Evolutionary conservation across 2,113 vertebrate species (phyloP).

Genomic region (Panurus biarmicus): DNA sequence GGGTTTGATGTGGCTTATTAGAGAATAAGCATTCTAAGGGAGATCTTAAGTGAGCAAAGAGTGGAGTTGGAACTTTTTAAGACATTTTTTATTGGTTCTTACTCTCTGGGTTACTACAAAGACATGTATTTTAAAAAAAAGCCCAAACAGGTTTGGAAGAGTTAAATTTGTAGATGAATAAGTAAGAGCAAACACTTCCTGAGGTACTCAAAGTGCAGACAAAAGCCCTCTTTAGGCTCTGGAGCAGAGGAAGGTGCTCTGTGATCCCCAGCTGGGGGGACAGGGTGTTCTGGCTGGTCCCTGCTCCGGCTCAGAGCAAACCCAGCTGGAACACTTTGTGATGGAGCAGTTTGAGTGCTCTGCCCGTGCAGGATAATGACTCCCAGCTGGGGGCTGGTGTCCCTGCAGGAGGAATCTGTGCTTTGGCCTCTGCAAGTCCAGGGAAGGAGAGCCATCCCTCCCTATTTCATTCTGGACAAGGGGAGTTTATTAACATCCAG

Average conservation of each 20-base stretch:
- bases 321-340: not conserved
- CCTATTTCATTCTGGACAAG: rapidly evolving
- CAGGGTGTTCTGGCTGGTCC: not conserved
- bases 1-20: not conserved
- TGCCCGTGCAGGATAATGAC: not conserved
- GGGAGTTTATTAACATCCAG: not conserved
- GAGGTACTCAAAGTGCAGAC: not conserved
- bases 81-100: not conserved
- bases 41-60: not conserved
- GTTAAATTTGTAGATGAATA: not conserved
- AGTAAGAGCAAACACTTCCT: not conserved
- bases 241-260: not conserved
- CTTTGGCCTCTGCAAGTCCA: not conserved
- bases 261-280: not conserved
- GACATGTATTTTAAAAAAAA: too few relatives aligned
- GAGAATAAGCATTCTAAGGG: not conserved
- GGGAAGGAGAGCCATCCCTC: not conserved
- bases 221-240: not conserved
- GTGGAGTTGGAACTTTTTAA: not conserved
- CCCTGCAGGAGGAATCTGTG: not conserved
- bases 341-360: not conserved
- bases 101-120: not conserved
- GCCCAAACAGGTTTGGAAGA: not conserved
- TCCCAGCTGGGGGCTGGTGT: not conserved
- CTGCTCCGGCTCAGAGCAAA: not conserved